Percentiles rank a stretch among this genome's conserved stretches.
These are phyloP conservation scores for Epinotia nisella DNA, from an alignment of 2,888 invertebrate species.

Conservation along the genomic window DNA sequence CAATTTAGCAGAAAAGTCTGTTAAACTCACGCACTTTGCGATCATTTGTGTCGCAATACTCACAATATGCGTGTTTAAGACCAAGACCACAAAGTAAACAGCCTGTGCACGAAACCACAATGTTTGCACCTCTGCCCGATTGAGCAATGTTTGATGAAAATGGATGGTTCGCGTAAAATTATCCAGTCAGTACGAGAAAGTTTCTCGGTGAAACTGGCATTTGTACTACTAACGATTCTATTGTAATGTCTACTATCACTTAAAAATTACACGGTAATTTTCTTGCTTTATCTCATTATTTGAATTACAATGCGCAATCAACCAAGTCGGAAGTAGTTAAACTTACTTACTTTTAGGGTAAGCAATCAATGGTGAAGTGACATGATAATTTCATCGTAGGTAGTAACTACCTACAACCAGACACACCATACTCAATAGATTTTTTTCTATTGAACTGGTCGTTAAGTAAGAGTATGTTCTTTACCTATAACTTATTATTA, in stretches of 20 bases:
- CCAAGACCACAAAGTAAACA: conserved; percentile 37
- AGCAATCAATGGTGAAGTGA: background rate
- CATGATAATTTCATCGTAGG: background rate
- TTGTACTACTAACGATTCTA: background rate
- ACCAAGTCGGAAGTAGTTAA: background rate
- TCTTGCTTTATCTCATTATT: conserved; percentile 1
- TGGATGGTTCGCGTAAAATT: conserved; percentile 37
- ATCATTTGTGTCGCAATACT: conserved; percentile 25
- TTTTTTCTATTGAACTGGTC: background rate
- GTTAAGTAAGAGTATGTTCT: conserved; percentile 4
- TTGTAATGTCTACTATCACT: conserved; percentile 2
- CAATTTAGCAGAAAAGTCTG: background rate
- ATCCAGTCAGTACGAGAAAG: conserved; percentile 31
- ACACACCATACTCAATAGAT: background rate
- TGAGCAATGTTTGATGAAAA: conserved; percentile 54
- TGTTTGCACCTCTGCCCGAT: conserved; percentile 52
- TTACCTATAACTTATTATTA: conserved; percentile 26
- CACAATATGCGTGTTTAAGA: conserved; percentile 8
- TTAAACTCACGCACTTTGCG: background rate
- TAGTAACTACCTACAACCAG: background rate
- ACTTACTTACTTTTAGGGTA: background rate
- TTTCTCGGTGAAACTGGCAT: conserved; percentile 5
- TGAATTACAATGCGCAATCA: background rate
- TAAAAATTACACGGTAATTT: background rate
- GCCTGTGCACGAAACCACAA: conserved; percentile 52